These are phyloP conservation scores for Crenichthys baileyi DNA, from an alignment of 2,797 vertebrate genomes.

Conservation along the genomic window DNA sequence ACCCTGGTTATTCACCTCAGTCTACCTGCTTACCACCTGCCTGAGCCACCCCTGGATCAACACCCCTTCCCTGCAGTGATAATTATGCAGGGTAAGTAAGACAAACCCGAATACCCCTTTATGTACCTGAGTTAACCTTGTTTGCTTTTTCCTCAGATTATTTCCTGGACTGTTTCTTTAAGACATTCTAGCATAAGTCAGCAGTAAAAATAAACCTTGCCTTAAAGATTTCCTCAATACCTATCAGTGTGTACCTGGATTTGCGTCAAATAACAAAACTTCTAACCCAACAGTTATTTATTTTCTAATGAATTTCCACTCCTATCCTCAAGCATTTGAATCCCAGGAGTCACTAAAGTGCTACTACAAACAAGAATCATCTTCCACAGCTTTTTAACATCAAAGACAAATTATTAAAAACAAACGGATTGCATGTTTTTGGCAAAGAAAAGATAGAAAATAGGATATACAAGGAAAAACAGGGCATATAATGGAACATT, in stretches of 20 bases:
- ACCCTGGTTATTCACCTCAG: too few species aligned
- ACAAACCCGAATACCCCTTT: background rate
- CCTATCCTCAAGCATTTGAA: slow-evolving; percentile 25
- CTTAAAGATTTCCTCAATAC: background rate
- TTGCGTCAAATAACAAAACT: background rate
- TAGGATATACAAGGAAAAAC: background rate
- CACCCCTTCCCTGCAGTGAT: too few species aligned
- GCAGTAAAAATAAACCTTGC: background rate
- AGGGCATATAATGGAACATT: background rate
- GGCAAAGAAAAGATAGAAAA: background rate
- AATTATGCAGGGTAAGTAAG: too few species aligned
- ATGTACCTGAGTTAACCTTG: background rate
- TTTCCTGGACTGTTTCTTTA: background rate
- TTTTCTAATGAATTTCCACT: slow-evolving; percentile 31
- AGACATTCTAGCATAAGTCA: background rate
- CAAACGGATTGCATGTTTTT: background rate
- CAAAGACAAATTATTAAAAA: background rate
- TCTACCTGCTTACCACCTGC: too few species aligned
- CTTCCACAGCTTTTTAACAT: background rate
- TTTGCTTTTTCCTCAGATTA: background rate
- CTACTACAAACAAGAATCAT: background rate
- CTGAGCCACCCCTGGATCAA: too few species aligned
- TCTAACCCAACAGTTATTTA: background rate
- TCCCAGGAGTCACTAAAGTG: slow-evolving; percentile 30
- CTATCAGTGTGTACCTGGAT: background rate